A percentile compares a stretch with the other conserved stretches of the same genome.
phyloP scores from a whole-genome alignment of 2,113 vertebrate species.

The Noturus placidus region DNA sequence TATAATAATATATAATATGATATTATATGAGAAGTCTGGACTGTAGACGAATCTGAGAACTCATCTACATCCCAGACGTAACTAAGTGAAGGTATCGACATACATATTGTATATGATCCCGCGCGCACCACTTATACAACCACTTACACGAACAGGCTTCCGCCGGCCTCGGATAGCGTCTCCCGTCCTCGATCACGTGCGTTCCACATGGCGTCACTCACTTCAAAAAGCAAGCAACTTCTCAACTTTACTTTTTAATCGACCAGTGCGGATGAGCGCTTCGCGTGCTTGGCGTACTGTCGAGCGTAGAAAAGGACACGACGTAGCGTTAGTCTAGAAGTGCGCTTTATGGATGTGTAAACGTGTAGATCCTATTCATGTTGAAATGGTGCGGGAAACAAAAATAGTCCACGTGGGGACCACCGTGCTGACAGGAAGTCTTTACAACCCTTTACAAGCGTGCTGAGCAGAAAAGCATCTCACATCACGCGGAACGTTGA shows the following conservation, averaged over 20 bases:
- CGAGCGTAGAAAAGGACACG: neutral
- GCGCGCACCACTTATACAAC: neutral
- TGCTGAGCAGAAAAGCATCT: neutral
- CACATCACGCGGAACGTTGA: neutral
- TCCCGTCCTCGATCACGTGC: neutral
- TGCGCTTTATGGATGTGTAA: neutral
- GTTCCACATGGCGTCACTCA: neutral
- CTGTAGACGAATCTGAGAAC: neutral
- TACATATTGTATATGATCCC: neutral
- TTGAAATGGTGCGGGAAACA: neutral
- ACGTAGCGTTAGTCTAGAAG: neutral
- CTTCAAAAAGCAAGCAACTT: neutral
- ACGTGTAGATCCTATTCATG: no score
- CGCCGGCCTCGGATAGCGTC: neutral
- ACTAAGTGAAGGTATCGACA: neutral
- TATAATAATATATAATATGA: neutral
- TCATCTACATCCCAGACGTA: neutral
- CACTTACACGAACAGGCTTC: neutral
- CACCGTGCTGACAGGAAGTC: neutral
- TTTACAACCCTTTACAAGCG: neutral
- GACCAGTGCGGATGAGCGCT: neutral
- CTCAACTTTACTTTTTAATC: neutral
- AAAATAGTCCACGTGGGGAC: neutral
- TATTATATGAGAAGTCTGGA: neutral
- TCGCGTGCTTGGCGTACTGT: neutral